Base-by-base conservation (phyloP, 2,797 vertebrate genomes). In the Darevskia mixta region DNA sequence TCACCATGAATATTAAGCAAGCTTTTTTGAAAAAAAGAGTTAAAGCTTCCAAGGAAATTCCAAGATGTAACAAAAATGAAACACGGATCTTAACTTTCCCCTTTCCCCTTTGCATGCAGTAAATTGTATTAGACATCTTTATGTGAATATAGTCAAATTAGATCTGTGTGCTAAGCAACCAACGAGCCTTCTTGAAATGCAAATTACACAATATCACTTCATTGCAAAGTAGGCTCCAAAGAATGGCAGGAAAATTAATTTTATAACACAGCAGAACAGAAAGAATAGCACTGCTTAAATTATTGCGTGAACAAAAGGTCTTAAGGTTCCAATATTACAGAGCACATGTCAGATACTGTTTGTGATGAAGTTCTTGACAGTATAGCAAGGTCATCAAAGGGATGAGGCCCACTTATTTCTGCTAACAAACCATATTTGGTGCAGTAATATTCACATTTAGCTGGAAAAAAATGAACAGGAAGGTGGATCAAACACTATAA, bases 191-290 rank as follows among this genome's bases (percentile, higher is more conserved):
- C 35, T 75, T 76, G 23, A 76, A 90, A 83, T 32, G 15, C 61
- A 81, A 75, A 78, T 45, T 38, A 38, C 61, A 71, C 32, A 81
- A 66, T 45, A 78, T 38, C 45, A 61, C 58, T 82, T 88, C 55
- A 87, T 25, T 85, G 41, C 72, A 82, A 55, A 32, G 35, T 58
- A 7, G 43, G 43, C 25, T 29, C 55, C 69, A 78, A 78, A 72
- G 81, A 81, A 76, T 81, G 61, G 41, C 61, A 85, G 71, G 23
- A 85, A 71, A 89, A 61, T 11, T 18, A 43, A 73, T 88, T 25
- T 61, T n/a, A 49, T 86, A 1, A 3, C 15, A 61, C 38, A 58
- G 73, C 82, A 38, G 66, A 79, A 71, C 66, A 79, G 61, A 11
- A 45, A 55, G 35, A 81, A 81, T 1, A 32, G 4, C 27, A 78